Evolutionary conservation across 2,797 vertebrate genomes (phyloP), one percentile per base, ranked within the genome.

Genomic region (Gymnocypris eckloni): DNA sequence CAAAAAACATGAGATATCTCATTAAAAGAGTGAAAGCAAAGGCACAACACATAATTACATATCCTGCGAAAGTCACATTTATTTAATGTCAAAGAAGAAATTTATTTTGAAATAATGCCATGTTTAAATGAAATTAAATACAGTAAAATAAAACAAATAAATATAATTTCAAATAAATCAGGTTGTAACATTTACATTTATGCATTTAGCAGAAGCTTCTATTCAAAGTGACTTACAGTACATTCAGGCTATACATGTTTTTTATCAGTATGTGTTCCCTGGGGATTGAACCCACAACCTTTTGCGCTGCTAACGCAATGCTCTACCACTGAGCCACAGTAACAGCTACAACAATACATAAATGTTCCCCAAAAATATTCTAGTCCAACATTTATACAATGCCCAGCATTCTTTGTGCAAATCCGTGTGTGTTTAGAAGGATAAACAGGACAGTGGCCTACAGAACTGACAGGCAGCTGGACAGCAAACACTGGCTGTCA

Each of bases 381-480:
- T 25, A 71, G 37, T 37, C 33, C 79, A 70, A 22, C 18, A 81
- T 69, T 61, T 82, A 50, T n/a, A 76, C 43, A 73, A 11, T 25
- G 25, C 22, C 43, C 52, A 64, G 39, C 37, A 77, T 66, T 77
- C 45, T 37, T 28, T 54, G 39, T 64, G 73, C 59, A 50, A 67
- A 41, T 61, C 54, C 37, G 80, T 78, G 83, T 85, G 76, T 84
- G 93, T 82, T 90, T 20, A 93, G 90, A 66, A 91, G 94, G 94
- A 92, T 89, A 87, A 92, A 96, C 95, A 93, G 93, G 91, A 94
- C 96, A 96, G 95, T 97, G 96, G 95, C 96, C 96, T 97, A 97
- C 95, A 96, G 94, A 97, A 97, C 95, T 96, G 97, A 96, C 96
- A 97, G 97, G 96, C 96, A 97, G 95, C 89, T 89, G 48, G 59